Base-by-base conservation (phyloP, 1,140 invertebrate species). In the Latrodectus geometricus region DNA sequence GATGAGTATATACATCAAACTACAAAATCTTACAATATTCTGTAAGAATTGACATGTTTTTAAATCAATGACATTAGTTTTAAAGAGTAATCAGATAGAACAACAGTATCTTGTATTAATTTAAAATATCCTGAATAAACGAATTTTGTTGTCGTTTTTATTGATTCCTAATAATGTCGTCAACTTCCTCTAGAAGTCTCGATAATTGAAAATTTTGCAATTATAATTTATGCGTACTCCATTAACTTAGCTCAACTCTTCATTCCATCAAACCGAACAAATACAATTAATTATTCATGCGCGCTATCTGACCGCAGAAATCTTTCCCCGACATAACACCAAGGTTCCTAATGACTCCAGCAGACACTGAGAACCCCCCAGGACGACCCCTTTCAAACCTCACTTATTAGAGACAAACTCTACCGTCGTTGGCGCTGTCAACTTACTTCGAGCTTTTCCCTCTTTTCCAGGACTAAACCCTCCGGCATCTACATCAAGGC, bases 171-270 rank as follows among this genome's bases (percentile, higher is more conserved):
- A 81, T 70, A 72, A 81, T n/a, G 52, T 65, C 74, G 65, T 65
- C 80, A 74, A 14, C 54, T 74, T 83, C 35, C 80, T 74, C 72
- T 20, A 35, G 61, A 68, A 52, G 54, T n/a, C 23, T 12, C 56
- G 72, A 83, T 83, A 83, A 83, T 83, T 83, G 80, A 83, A 83
- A 83, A 83, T 83, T 83, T 83, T 83, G n/a, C 80, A 74, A 83
- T 83, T 70, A 83, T 83, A 83, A 83, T 83, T 83, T 83, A 83
- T 83, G 80, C 80, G 70, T 54, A 83, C 69, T 74, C 70, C 21
- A 83, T 83, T 83, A 79, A 74, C 80, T 73, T 54, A 74, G 17
- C 17, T 11, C 61, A 83, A 74, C 69, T 83, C 70, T 69, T 50
- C 80, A 74, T 68, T 73, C 61, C 70, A 11, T 35, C 17, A 52